These are phyloP conservation scores for Dicyrtomina minuta DNA, from an alignment of 2,888 invertebrate genomes.

Conservation along the genomic window DNA sequence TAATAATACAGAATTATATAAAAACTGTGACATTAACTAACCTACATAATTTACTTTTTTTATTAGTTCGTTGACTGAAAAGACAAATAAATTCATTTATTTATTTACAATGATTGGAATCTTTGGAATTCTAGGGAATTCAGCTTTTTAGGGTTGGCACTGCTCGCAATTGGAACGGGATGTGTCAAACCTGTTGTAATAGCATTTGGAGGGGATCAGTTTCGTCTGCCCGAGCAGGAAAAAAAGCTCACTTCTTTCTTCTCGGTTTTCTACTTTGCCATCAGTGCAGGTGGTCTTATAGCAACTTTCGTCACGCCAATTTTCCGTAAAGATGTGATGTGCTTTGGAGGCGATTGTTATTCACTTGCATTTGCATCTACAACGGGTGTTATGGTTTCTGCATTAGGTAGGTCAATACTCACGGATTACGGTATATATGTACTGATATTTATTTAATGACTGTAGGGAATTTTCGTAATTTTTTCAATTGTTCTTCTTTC, in stretches of 20 bases:
- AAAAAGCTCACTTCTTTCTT: slow-evolving; percentile 80
- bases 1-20: slow-evolving; percentile 2
- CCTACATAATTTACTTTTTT: slow-evolving; percentile 7
- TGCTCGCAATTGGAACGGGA: slow-evolving; percentile 86
- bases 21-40: background rate
- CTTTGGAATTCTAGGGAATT: slow-evolving; percentile 55
- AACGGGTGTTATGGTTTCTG: slow-evolving; percentile 60
- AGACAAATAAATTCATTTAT: slow-evolving; percentile 1
- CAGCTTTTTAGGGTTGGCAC: slow-evolving; percentile 59
- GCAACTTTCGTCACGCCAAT: slow-evolving; percentile 74
- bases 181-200: slow-evolving; percentile 95
- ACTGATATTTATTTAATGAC: background rate
- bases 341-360: slow-evolving; percentile 57
- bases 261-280: slow-evolving; percentile 90
- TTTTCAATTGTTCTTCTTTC: slow-evolving; percentile 55
- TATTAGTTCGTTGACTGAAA: background rate
- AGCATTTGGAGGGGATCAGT: slow-evolving; percentile 95
- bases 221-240: slow-evolving; percentile 76
- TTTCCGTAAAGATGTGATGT: slow-evolving; percentile 63
- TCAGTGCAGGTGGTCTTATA: slow-evolving; percentile 67
- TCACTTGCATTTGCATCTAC: slow-evolving; percentile 59
- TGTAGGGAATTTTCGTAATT: background rate
- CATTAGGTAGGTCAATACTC: slow-evolving; percentile 57
- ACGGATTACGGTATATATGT: too few species aligned
- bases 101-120: background rate